These are phyloP conservation scores for Drosophila meridiana DNA, from an alignment of 2,888 invertebrate genomes.

Conservation along the genomic window DNA sequence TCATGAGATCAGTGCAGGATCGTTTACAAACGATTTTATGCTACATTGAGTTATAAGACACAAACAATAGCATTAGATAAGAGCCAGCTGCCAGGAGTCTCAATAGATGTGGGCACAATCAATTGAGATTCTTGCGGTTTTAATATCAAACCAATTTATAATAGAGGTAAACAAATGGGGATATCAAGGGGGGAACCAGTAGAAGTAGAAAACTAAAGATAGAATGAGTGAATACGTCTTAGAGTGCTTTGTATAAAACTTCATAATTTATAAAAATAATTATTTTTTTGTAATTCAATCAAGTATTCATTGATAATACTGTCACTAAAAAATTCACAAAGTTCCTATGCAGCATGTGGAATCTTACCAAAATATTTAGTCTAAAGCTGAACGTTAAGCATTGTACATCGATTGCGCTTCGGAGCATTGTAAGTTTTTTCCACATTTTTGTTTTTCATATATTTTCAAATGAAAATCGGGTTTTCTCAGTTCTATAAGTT, in stretches of 20 bases:
- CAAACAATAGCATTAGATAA: slow-evolving; percentile 36
- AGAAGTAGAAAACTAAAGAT: background rate
- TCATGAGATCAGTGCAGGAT: slow-evolving; percentile 40
- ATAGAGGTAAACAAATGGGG: slow-evolving; percentile 4
- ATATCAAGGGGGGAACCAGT: background rate
- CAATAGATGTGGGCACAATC: slow-evolving; percentile 51
- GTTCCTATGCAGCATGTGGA: background rate
- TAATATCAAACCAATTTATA: slow-evolving; percentile 24
- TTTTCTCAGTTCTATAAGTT: background rate
- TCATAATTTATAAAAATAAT: background rate
- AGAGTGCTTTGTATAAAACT: background rate
- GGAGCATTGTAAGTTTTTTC: background rate
- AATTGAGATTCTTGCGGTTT: slow-evolving; percentile 35
- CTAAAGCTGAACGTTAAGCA: background rate
- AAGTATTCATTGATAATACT: slow-evolving; percentile 9
- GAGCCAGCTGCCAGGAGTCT: slow-evolving; percentile 31
- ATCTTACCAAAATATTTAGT: slow-evolving; percentile 4
- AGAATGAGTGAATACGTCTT: background rate
- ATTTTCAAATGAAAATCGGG: background rate
- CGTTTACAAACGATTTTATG: slow-evolving; percentile 56
- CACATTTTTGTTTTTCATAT: background rate
- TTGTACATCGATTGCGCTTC: background rate
- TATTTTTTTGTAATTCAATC: background rate
- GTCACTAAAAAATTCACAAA: background rate
- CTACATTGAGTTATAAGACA: slow-evolving; percentile 59